These are phyloP conservation scores for Cosmia pyralina DNA, from an alignment of 2,888 invertebrate species.

Conservation along the genomic window DNA sequence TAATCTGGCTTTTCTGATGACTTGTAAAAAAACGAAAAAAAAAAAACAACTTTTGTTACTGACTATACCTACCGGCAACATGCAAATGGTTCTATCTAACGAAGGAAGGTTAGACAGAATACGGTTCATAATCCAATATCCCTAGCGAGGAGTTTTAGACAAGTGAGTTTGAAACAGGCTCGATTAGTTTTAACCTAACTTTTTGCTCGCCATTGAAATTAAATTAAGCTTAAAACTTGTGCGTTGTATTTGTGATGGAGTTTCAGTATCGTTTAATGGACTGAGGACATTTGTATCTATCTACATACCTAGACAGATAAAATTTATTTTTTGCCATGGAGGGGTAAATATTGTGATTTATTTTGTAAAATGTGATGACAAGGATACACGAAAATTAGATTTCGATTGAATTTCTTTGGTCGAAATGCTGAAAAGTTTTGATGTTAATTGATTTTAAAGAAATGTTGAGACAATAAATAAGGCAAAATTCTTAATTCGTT, in stretches of 20 bases:
- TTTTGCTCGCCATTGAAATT: conserved; percentile 66
- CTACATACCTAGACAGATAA: background rate
- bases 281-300: background rate
- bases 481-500: too few species aligned
- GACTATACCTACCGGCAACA: background rate
- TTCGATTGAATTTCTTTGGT: background rate
- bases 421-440: background rate
- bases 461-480: background rate
- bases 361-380: background rate
- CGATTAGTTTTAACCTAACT: conserved; percentile 74
- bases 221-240: conserved; percentile 62
- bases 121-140: conserved; percentile 84
- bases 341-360: background rate
- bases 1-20: too few species aligned
- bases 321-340: background rate
- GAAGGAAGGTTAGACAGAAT: conserved; percentile 60
- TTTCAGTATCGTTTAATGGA: conserved; percentile 34
- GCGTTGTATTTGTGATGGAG: conserved; percentile 43
- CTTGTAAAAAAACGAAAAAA: too few species aligned
- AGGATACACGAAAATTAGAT: background rate
- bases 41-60: background rate
- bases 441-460: background rate
- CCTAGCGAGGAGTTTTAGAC: conserved; percentile 71
- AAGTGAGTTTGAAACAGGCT: conserved; percentile 76
- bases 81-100: background rate